Evolutionary conservation across 2,113 vertebrate genomes (phyloP).

Genomic region (Sander vitreus): DNA sequence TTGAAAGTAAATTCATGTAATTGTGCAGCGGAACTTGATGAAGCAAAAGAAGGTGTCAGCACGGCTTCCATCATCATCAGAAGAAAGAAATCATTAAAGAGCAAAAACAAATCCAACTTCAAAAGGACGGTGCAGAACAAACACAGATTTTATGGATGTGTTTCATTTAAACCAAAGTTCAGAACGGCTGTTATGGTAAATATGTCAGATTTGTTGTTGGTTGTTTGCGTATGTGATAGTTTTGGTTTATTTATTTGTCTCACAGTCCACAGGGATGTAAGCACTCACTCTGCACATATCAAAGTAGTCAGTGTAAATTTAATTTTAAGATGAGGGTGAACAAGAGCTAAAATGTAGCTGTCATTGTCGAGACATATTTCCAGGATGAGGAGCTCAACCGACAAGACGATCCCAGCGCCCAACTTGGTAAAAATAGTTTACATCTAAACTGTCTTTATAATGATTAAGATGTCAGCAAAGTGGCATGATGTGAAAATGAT

Average conservation of each 20-base stretch:
- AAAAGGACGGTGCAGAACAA: constrained; percentile 83
- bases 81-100: constrained; percentile 86
- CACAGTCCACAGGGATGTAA: constrained; percentile 80
- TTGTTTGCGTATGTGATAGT: constrained; percentile 80
- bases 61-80: constrained; percentile 91
- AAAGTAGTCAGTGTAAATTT: constrained; percentile 81
- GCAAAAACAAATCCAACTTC: constrained; percentile 84
- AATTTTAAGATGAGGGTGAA: constrained; percentile 80
- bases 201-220: constrained; percentile 83
- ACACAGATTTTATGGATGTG: constrained; percentile 86
- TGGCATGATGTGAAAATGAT: constrained; percentile 59
- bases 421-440: constrained; percentile 69
- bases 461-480: constrained; percentile 63
- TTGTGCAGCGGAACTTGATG: constrained; percentile 93
- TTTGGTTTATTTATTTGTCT: constrained; percentile 81
- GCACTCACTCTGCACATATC: constrained; percentile 80
- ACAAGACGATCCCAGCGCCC: constrained; percentile 57
- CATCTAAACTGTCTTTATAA: constrained; percentile 46
- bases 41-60: constrained; percentile 95
- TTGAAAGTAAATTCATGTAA: constrained; percentile 98
- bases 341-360: constrained; percentile 78
- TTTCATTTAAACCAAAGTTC: constrained; percentile 84
- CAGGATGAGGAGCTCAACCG: constrained; percentile 63
- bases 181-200: constrained; percentile 81
- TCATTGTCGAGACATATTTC: constrained; percentile 75